These are phyloP conservation scores for Denticeps clupeoides DNA, from an alignment of 2,797 vertebrate species.

Conservation along the genomic window DNA sequence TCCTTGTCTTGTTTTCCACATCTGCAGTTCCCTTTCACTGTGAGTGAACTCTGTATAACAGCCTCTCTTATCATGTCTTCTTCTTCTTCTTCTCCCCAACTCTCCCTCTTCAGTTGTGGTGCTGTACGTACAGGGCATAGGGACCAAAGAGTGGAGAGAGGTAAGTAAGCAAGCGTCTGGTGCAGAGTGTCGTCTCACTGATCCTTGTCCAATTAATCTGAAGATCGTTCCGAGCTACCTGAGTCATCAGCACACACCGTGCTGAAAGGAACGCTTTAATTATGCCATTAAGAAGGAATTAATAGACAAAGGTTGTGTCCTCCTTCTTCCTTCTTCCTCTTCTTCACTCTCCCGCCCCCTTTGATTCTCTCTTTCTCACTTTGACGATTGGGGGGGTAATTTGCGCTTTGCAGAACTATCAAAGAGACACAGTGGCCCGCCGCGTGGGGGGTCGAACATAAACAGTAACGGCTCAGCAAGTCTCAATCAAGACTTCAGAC, in stretches of 20 bases:
- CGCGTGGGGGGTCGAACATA: slow-evolving; percentile 31
- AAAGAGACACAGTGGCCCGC: slow-evolving; percentile 31
- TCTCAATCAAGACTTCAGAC: slow-evolving; percentile 21
- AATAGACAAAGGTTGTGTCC: not conserved
- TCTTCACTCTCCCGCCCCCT: not conserved
- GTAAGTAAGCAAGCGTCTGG: slow-evolving; percentile 50
- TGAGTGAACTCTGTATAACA: not conserved
- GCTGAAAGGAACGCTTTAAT: not conserved
- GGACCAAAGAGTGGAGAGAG: slow-evolving; percentile 84
- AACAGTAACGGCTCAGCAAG: slow-evolving; percentile 25
- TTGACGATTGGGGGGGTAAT: slow-evolving; percentile 5
- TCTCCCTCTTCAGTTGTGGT: slow-evolving; percentile 71
- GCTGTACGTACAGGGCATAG: slow-evolving; percentile 72
- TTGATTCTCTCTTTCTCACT: not conserved
- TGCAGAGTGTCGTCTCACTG: not conserved
- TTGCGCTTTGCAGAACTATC: slow-evolving; percentile 28
- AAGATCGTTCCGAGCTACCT: not conserved
- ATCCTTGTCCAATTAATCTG: not conserved
- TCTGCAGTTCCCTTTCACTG: not conserved
- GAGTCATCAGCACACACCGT: not conserved
- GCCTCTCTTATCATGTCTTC: not conserved
- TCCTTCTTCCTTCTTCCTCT: not conserved
- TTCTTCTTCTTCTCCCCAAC: not conserved
- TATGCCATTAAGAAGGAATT: not conserved
- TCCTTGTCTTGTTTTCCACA: not conserved